Base-by-base conservation (phyloP, 92 coral and sea anemone species). In the Umimayanthus kanabou region DNA sequence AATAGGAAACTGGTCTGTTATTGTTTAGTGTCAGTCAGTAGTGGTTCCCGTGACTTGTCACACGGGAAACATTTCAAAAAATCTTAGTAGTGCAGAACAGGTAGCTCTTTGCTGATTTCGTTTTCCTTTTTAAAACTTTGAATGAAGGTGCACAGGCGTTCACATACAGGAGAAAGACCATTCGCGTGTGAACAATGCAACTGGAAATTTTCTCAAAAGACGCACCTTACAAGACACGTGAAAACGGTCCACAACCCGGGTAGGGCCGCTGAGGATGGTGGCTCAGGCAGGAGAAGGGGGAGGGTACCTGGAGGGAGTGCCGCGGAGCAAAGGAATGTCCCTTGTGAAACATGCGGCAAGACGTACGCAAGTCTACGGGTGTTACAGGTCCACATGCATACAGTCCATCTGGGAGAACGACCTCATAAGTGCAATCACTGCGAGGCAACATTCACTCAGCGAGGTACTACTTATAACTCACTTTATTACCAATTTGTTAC, bases 131-230 rank as follows among this genome's bases (percentile, higher is more conserved):
- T 33, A 33, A 45, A 45, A 45, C 49, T 45, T 53, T 53, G 14
- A 13, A 11, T 53, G 10, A 85, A 95, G 98, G 89, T 92, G n/a
- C 98, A 95, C 76, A 81, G 81, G 71, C 91, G 98, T 65, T 84
- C 96, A 16, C 98, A 95, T 86, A 95, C 98, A 0, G 98, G 98
- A 0, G 96, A 95, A 61, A 91, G 94, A 20, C 98, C 98, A 4
- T 95, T 69, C 57, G 89, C 91, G 43, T 95, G 98, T 76, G 92
- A 95, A 9, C 73, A 93, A 23, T 95, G 98, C 58, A 87, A 81
- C 1, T 93, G 98, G 96, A 93, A 91, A 40, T 95, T 95, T 78
- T 91, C 96, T 43, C 98, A 95, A 71, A 95, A 95, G 58, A 89
- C 96, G 9, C 98, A 95, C 66, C 92, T 95, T 25, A 88, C 80